Base-by-base conservation (phyloP, 2,113 vertebrate genomes). In the Eubucco bourcierii region DNA sequence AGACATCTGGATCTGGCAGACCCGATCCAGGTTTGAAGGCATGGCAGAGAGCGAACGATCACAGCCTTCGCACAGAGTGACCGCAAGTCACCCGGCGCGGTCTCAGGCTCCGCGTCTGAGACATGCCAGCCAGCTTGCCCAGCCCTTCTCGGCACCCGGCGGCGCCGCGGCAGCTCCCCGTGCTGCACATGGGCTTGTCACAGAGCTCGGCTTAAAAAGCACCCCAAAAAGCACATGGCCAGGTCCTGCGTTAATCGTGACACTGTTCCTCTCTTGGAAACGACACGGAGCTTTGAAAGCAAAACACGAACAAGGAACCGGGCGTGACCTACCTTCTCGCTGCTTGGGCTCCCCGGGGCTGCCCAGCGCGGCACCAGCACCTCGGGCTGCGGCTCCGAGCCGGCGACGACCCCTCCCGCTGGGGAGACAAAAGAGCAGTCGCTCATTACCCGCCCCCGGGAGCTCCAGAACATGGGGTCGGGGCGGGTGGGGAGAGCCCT, bases 351-450 rank as follows among this genome's bases (percentile, higher is more conserved):
- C 53, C 87, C 94, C 92, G 77, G 93, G 64, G 96, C 97, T 94
- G 88, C 93, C 99, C 99, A 99, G 73, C 88, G 96, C 88, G 98
- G 98, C 93, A 94, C 97, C 94, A 97, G 98, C 55, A 98, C 94
- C 97, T 98, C 98, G 92, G 98, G 98, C 93, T 95, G 96, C 33
- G 11, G 93, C 70, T 34, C 91, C 46, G 6, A 29, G 68, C 74
- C 55, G 33, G 55, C 95, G 4, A 63, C 55, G 24, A 15, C 77
- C 39, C 28, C 90, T 10, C 11, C 61, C 4, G 68, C 96, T 96
- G 91, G 7, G 70, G 79, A 73, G 63, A 91, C 7, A 94, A 8
- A 21, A 84, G 37, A 29, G 64, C 14, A 58, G 44, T 41, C 29
- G 71, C 76, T 96, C 80, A 94, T 3, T 4, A 33, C 53, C 86